Evolutionary conservation across 92 coral and sea anemone genomes (phyloP), one percentile per base, ranked within the genome.

Genomic region (Umimayanthus chanpuru): DNA sequence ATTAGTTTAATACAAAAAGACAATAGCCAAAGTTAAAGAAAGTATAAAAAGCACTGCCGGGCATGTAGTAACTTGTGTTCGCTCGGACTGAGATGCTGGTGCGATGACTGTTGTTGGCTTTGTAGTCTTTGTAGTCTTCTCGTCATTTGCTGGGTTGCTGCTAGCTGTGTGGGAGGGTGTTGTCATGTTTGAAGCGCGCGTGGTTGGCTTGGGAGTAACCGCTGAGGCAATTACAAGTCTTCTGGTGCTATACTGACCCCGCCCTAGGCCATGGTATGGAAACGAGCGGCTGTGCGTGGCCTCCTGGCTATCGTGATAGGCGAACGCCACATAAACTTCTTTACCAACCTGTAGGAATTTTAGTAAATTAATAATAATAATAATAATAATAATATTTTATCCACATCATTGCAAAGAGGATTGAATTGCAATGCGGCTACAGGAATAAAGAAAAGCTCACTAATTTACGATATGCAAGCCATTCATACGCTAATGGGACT

Each of bases 301-400:
- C 10, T 78, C 82, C 36, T 43, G n/a, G 41, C 65, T 78, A 11
- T 6, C 8, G 8, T 47, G 82, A 43, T 78, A 78, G 9, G 81
- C 81, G 65, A 23, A 78, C 38, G 66, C 81, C 39, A 78, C 81
- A 26, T 78, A 78, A 6, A 78, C 65, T 6, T 11, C 81, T 50
- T 78, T 78, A 20, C 81, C 81, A 16, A 50, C 66, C 81, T 78
- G 66, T 78, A 36, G 29, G 40, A 78, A 12, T 9, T n/a, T 18
- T 12, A 23, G 12, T 2, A 32, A 32, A 0, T 0, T 32, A 32
- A 32, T 32, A 32, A 32, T 32, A 32, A 32, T 32, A 32, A 32
- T 2, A 32, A 32, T 32, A 32, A 32, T 32, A 32, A 32, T 32
- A 32, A 32, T 32, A 32, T n/a, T n/a, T n/a, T n/a, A n/a, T 32